Base-by-base conservation (phyloP, 2,888 invertebrate species). In the Margaritifera margaritifera region DNA sequence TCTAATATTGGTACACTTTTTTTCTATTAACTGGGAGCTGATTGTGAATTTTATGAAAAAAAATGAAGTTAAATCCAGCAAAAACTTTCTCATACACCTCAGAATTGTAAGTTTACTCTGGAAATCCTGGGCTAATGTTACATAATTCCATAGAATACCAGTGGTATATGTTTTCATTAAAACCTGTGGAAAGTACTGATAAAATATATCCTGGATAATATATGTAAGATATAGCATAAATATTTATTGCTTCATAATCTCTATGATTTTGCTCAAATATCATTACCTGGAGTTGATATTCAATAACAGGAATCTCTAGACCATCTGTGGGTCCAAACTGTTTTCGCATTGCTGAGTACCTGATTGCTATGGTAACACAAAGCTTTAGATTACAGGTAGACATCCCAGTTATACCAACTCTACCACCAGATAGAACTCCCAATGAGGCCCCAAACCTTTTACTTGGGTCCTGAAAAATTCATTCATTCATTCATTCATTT, bases 211-310 rank as follows among this genome's bases (percentile, higher is more conserved):
- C 15, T 42, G 42, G 42, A 42, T 31, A 31, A 57, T 24, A 56
- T 56, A 56, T 25, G 27, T 57, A 57, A 25, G 57, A 57, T 22
- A n/a, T 57, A 19, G 0, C 24, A 24, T 56, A 56, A 24, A 56
- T 15, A 24, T 24, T 24, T 18, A 56, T 19, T 56, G 11, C 56
- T 24, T 56, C 5, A 24, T 42, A 8, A 42, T 15, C 42, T 42
- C 15, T 4, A 22, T 51, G 24, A 59, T 92, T 91, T 42, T 11
- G 42, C 11, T 42, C 11, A 42, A 42, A 42, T 42, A 8, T 42
- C 42, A 42, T 42, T 86, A 95, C 95, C 90, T 96, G 96, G 56
- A 95, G 93, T 88, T 96, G 98, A 89, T 98, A 98, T 87, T 98
- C 97, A 79, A 98, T 90, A 1, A 98, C 94, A 0, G 97, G 94